Conservation (phyloP, 1,140 invertebrate genomes). For the Planococcus citri region DNA sequence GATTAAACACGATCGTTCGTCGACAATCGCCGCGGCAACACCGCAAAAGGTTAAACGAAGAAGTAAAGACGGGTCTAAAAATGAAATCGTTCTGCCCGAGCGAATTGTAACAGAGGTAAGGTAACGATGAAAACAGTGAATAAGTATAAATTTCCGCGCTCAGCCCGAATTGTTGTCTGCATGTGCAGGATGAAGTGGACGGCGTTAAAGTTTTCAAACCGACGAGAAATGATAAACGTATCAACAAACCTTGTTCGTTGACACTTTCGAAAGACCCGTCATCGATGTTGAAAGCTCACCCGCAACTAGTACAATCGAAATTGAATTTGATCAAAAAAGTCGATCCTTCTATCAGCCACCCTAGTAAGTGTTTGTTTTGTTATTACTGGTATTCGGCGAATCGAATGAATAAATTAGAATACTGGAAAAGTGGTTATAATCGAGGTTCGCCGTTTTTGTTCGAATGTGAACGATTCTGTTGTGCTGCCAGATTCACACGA, state of each 20-base stretch:
- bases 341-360: neutral
- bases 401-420: too few relatives aligned
- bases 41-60: neutral
- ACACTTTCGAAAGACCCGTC: neutral
- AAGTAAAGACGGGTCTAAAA: neutral
- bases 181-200: constrained; percentile 1
- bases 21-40: too few relatives aligned
- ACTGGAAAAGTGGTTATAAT: too few relatives aligned
- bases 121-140: too few relatives aligned
- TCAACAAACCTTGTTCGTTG: neutral
- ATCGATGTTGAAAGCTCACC: neutral
- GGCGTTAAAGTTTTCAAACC: constrained; percentile 10
- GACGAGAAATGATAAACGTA: neutral
- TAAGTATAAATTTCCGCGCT: too few relatives aligned
- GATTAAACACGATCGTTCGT: too few relatives aligned
- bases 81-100: neutral
- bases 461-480: too few relatives aligned
- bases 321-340: neutral
- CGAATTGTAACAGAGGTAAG: constrained; percentile 10
- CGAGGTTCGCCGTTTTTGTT: too few relatives aligned
- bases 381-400: too few relatives aligned
- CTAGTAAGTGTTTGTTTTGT: too few relatives aligned
- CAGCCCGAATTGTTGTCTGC: too few relatives aligned
- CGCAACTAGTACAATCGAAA: neutral
- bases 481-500: too few relatives aligned